Evolutionary conservation across 1,140 invertebrate species (phyloP).

Genomic region (Ceratitis capitata): DNA sequence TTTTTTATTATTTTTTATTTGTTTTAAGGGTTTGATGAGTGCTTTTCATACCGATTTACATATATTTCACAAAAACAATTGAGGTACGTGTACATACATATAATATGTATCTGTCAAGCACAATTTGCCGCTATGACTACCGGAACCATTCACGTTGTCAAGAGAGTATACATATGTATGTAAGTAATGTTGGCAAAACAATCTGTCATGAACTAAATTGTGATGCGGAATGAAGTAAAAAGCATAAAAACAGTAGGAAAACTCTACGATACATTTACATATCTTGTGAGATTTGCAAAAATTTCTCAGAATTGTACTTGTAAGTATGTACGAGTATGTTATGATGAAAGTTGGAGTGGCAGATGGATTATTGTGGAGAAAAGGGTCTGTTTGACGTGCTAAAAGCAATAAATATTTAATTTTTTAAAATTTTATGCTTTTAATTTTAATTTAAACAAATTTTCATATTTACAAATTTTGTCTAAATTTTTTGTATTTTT

Average conservation of each 20-base stretch:
- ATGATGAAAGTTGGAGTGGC: too few relatives aligned
- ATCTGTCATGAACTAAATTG: neutral
- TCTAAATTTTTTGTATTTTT: too few relatives aligned
- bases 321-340: too few relatives aligned
- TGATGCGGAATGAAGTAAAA: too few relatives aligned
- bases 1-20: too few relatives aligned
- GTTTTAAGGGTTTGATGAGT: neutral
- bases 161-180: too few relatives aligned
- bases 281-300: neutral
- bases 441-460: too few relatives aligned
- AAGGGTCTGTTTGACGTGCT: neutral
- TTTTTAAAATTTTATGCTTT: too few relatives aligned
- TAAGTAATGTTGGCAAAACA: neutral
- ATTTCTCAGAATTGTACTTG: constrained; percentile 18
- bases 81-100: neutral
- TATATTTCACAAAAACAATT: neutral
- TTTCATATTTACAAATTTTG: too few relatives aligned
- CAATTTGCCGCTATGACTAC: neutral
- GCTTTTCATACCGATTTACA: neutral
- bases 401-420: too few relatives aligned
- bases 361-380: neutral
- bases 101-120: neutral
- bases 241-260: neutral
- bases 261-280: neutral
- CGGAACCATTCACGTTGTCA: constrained; percentile 19